Percentiles rank a stretch among this genome's conserved stretches.
Conservation (phyloP, 2,888 invertebrate species). For the Yponomeuta malinellus region DNA sequence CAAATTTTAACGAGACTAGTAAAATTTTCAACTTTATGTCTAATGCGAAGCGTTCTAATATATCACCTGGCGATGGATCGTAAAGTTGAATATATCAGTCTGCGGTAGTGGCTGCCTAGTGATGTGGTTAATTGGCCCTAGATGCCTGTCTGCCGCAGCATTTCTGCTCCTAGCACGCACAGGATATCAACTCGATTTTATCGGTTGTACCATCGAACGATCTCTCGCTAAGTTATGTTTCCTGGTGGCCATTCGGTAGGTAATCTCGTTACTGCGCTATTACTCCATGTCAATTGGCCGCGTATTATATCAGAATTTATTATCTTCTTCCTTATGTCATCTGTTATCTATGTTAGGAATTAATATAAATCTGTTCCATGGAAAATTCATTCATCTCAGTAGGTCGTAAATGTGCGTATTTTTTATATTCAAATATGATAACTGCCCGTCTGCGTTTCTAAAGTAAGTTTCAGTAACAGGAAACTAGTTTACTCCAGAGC, state of each 20-base stretch:
- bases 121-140: conserved; percentile 18
- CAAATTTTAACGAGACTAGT: conserved; percentile 3
- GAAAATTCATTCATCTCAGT: not conserved
- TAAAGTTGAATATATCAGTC: conserved; percentile 7
- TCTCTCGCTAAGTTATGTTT: conserved; percentile 12
- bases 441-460: not conserved
- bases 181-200: conserved; percentile 15
- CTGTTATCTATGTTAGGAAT: not conserved
- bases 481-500: not conserved
- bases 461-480: not conserved
- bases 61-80: conserved; percentile 2
- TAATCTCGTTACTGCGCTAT: conserved; percentile 6
- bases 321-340: not conserved
- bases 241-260: not conserved
- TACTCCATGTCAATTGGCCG: conserved; percentile 2
- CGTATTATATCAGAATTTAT: conserved; percentile 9
- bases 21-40: conserved; percentile 3
- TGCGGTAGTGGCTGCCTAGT: not conserved
- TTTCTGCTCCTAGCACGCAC: conserved; percentile 14
- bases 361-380: not conserved
- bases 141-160: conserved; percentile 11
- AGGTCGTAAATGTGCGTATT: not conserved
- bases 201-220: conserved; percentile 8
- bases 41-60: conserved; percentile 5
- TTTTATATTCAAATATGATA: not conserved